phyloP scores from a whole-genome alignment of 2,113 vertebrate species.

The Percina caprodes region DNA sequence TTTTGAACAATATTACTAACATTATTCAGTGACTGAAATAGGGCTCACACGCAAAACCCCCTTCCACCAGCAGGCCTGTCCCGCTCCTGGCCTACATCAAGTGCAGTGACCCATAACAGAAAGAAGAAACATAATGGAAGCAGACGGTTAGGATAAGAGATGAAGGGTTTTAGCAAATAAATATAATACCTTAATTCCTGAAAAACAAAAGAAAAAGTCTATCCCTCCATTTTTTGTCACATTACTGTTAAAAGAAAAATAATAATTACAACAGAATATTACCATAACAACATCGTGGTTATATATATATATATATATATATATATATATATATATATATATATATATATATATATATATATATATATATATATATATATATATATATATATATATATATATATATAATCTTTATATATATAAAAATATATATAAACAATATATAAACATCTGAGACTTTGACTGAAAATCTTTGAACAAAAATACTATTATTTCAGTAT shows the following conservation, averaged over 20 bases:
- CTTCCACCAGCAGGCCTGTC: neutral
- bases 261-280: neutral
- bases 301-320: too few species aligned
- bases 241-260: neutral
- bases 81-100: conserved; percentile 23
- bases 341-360: too few species aligned
- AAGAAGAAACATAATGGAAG: conserved; percentile 34
- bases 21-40: neutral
- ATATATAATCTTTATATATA: too few species aligned
- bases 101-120: conserved; percentile 5
- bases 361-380: too few species aligned
- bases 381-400: too few species aligned
- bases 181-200: conserved; percentile 46
- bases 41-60: too few species aligned
- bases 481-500: neutral
- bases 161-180: conserved; percentile 53
- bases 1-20: neutral
- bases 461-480: neutral
- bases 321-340: too few species aligned
- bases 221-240: conserved; percentile 9
- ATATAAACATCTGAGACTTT: neutral
- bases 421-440: neutral
- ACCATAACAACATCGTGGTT: neutral
- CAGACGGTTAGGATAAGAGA: conserved; percentile 31
- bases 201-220: conserved; percentile 48